Conservation (phyloP, 92 coral and sea anemone genomes). For the Pocillopora meandrina region DNA sequence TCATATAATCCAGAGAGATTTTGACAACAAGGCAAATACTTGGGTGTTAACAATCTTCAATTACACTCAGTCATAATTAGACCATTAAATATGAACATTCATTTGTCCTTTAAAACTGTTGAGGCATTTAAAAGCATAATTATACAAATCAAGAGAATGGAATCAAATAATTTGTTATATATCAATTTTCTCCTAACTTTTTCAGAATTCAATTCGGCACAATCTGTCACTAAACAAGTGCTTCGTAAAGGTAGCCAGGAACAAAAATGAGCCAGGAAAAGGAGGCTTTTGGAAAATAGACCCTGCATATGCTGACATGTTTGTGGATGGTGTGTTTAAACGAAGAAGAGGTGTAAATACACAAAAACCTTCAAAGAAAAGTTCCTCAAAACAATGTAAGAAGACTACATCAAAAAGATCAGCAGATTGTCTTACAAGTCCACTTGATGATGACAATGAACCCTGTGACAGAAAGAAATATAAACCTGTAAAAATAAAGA, state of each 20-base stretch:
- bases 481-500: slow-evolving; percentile 69
- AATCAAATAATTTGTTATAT: no score
- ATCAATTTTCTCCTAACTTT: slow-evolving; percentile 1
- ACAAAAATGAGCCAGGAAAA: slow-evolving; percentile 95
- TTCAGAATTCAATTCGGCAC: slow-evolving; percentile 95
- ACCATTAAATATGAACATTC: no score
- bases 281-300: slow-evolving; percentile 98
- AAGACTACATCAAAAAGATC: slow-evolving; percentile 68
- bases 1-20: no score
- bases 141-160: no score
- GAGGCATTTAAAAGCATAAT: no score
- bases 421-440: slow-evolving; percentile 41
- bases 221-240: slow-evolving; percentile 96
- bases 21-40: no score
- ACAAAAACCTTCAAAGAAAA: slow-evolving; percentile 84
- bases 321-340: slow-evolving; percentile 97
- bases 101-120: no score
- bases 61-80: no score
- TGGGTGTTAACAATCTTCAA: no score
- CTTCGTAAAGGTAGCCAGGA: slow-evolving; percentile 91
- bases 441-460: slow-evolving; percentile 53
- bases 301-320: slow-evolving; percentile 98
- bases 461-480: slow-evolving; percentile 61
- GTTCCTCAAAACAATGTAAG: slow-evolving; percentile 45
- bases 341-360: slow-evolving; percentile 93